Percentiles rank a stretch among this genome's conserved stretches.
Conservation (phyloP, 2,797 vertebrate species). For the Syndactyla subalaris region DNA sequence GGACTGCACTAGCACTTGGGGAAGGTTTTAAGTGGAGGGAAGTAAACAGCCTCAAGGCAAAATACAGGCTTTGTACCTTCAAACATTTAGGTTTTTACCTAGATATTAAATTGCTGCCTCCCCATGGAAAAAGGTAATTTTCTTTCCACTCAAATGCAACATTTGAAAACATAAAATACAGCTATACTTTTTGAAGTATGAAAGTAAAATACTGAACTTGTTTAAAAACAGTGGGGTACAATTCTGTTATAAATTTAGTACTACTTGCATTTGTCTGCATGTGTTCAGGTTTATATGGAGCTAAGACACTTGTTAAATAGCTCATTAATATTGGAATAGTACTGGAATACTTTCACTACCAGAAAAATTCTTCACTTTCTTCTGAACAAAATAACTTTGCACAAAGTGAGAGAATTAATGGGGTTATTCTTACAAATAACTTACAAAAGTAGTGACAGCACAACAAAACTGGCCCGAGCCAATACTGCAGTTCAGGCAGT, state of each 20-base stretch:
- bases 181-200: not conserved
- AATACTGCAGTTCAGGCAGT: rapidly evolving
- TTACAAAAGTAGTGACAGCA: not conserved
- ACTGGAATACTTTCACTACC: not conserved
- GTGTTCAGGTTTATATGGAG: not conserved
- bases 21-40: not conserved
- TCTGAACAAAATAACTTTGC: not conserved
- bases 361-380: not conserved
- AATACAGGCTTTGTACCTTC: not conserved
- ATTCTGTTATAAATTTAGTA: not conserved
- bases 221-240: not conserved
- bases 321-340: not conserved
- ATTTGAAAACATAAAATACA: not conserved
- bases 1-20: not conserved
- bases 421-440: not conserved
- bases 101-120: not conserved
- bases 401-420: not conserved
- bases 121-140: not conserved
- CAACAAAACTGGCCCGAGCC: not conserved
- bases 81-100: not conserved
- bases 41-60: not conserved
- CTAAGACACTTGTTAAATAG: not conserved
- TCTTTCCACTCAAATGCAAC: not conserved
- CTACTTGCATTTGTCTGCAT: not conserved
- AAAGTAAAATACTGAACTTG: not conserved